Conservation (phyloP, 2,888 invertebrate species). For the Amphipyra tragopoginis region DNA sequence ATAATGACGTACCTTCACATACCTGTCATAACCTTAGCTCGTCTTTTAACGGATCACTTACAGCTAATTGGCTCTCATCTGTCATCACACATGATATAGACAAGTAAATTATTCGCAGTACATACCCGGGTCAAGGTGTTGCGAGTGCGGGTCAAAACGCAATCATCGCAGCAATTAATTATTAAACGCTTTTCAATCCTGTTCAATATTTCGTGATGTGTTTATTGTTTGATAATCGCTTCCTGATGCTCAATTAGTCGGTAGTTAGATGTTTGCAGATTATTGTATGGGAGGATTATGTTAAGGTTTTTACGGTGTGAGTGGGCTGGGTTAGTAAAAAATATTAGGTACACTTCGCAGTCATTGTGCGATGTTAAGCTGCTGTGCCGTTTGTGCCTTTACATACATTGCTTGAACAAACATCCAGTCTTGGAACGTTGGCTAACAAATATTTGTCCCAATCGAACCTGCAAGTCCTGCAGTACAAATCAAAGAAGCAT, state of each 20-base stretch:
- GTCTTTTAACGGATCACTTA: constrained; percentile 25
- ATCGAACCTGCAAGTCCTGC: too few relatives aligned
- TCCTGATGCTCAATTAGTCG: constrained; percentile 50
- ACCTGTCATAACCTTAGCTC: not conserved
- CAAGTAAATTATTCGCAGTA: constrained; percentile 51
- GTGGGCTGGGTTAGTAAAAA: not conserved
- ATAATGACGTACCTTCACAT: not conserved
- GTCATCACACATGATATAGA: constrained; percentile 44
- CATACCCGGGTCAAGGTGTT: constrained; percentile 56
- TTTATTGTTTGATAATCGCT: constrained; percentile 53
- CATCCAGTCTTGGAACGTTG: too few relatives aligned
- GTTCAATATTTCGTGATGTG: constrained; percentile 39
- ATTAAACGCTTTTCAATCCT: constrained; percentile 35
- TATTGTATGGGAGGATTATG: constrained; percentile 1
- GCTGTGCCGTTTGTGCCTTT: too few relatives aligned
- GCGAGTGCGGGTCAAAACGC: constrained; percentile 32
- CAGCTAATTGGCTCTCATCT: constrained; percentile 36
- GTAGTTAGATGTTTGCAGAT: constrained; percentile 40
- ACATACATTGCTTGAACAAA: not conserved
- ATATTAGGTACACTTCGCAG: too few relatives aligned
- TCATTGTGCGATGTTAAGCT: too few relatives aligned
- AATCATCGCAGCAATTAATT: constrained; percentile 40
- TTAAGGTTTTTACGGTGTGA: constrained; percentile 11
- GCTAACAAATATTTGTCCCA: too few relatives aligned
- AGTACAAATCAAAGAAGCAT: too few relatives aligned